Evolutionary conservation across 1,140 invertebrate species (phyloP), one percentile per base, ranked within the genome.

Genomic region (Lepidotrigona ventralis): DNA sequence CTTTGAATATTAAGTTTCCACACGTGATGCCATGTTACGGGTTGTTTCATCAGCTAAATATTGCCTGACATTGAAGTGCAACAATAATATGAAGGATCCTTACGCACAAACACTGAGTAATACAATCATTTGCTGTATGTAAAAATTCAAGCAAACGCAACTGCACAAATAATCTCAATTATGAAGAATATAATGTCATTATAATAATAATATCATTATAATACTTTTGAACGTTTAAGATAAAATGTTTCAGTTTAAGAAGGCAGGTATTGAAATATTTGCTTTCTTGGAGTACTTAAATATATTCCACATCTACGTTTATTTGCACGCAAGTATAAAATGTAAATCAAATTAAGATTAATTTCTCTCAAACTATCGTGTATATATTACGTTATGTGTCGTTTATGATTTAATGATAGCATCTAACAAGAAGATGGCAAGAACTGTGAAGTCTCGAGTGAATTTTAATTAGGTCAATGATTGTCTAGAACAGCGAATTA

Each of bases 41-140:
- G 29, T 14, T 39, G 21, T 81, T 81, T 81, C 79, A 74, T 81
- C 79, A 81, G 78, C 17, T 15, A 12, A 71, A 71, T 54, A 54
- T 51, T 70, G 66, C 23, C 14, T 39, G 78, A 12, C 78, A 79
- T 79, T 33, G 78, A 79, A 3, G 2, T 12, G 29, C 12, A 71
- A 29, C 21, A 3, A 29, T 54, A 58, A 54, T 26, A 58, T 51
- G 9, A 78, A 53, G 23, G 46, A 19, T 68, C 2, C 53, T 17
- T 21, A 19, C 19, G 14, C 33, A 26, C 21, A 68, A 53, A 66
- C 8, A 1, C 1, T 15, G 29, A 23, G 26, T 33, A 68, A 29
- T 17, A 17, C 26, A 29, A 19, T 64, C 5, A 15, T 64, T 64
- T 29, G 26, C 8, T n/a, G 17, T 46, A 8, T 0, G 15, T 15